Percentiles rank a stretch among this genome's conserved stretches.
Conservation (phyloP, 2,113 vertebrate genomes). For the Ictalurus punctatus region DNA sequence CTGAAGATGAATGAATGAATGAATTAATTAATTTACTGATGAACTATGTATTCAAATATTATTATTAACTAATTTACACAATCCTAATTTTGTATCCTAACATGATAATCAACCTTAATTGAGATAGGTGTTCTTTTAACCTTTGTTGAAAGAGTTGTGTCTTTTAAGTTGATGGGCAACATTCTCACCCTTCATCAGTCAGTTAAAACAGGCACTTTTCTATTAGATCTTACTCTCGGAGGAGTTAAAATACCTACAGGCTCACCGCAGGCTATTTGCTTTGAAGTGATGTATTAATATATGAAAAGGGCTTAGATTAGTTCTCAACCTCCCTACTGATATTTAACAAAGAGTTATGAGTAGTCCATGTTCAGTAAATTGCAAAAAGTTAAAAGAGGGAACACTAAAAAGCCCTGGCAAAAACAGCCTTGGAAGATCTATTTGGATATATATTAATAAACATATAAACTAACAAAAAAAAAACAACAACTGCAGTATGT, state of each 20-base stretch:
- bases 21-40: background rate
- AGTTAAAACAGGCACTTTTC: constrained; percentile 17
- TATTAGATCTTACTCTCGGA: constrained; percentile 19
- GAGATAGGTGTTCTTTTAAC: background rate
- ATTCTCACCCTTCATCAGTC: constrained; percentile 27
- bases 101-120: background rate
- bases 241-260: constrained; percentile 16
- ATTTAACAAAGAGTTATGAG: constrained; percentile 38
- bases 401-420: background rate
- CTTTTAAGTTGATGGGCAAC: constrained; percentile 6
- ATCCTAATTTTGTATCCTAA: background rate
- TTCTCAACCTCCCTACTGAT: constrained; percentile 28
- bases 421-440: background rate
- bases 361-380: constrained; percentile 20
- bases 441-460: constrained; percentile 4
- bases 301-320: constrained; percentile 33
- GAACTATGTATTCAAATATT: background rate
- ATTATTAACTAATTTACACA: background rate
- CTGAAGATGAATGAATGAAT: background rate
- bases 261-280: constrained; percentile 39
- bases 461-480: constrained; percentile 7
- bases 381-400: constrained; percentile 15
- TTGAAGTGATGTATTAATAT: constrained; percentile 42
- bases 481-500: background rate
- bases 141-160: background rate